Evolutionary conservation across 2,888 invertebrate genomes (phyloP), one percentile per base, ranked within the genome.

Genomic region (Eulithis prunata): DNA sequence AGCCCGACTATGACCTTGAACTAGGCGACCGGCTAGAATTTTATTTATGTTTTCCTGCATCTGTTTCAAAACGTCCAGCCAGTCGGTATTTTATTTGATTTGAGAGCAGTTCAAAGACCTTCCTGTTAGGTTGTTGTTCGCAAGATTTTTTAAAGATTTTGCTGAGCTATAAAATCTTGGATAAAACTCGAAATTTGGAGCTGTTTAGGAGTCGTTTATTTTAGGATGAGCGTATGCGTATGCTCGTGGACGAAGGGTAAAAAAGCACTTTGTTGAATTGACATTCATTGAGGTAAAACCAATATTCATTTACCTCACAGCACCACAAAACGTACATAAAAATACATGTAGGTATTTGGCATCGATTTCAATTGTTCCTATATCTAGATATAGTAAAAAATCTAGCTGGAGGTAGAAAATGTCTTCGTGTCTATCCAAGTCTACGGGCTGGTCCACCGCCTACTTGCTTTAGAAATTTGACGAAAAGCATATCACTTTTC

Each of bases 401-500:
- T 32, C 1, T 32, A 32, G 32, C 6, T 6, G 3, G 32, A 5
- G 32, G 32, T 32, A 32, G 32, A 32, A 32, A 32, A 32, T 32
- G 32, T 6, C 32, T 5, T 32, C 6, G 6, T 47, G 47, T 14
- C 8, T 5, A 14, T 13, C 14, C 41, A 41, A 47, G 49, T 21
- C 49, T 8, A 49, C 38, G 38, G 38, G 21, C 21, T 21, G 21
- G 21, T 21, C 21, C 21, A 21, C 13, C 7, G 47, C 47, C 8
- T 47, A 14, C 13, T n/a, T 47, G 21, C 21, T 49, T 51, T 41
- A 54, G 47, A 66, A 59, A 45, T 68, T 62, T 67, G 66, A 64
- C 57, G 53, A 59, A 46, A 62, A 45, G 60, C 64, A 36, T 72
- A 72, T 75, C 77, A 69, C 62, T 74, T 78, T 74, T 67, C 77